These are phyloP conservation scores for Saccopteryx bilineata DNA, from an alignment of 2,113 vertebrate genomes.

Conservation along the genomic window DNA sequence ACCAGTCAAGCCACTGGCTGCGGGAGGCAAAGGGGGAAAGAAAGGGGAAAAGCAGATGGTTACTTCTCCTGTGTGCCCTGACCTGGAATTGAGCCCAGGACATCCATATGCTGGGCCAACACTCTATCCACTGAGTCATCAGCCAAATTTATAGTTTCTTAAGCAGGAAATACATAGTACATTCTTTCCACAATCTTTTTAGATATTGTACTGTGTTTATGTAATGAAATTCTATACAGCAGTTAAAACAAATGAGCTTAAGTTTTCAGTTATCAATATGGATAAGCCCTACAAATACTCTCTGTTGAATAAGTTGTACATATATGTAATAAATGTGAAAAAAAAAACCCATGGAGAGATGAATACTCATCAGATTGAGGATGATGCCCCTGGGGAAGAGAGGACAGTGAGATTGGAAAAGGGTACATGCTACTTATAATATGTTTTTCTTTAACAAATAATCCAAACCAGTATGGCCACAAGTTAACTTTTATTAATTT, in stretches of 20 bases:
- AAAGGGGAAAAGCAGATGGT: too few species aligned
- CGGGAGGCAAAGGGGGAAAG: too few species aligned
- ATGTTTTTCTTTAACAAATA: constrained; percentile 9
- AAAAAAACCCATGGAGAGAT: not conserved
- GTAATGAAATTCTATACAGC: not conserved
- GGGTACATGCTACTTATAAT: not conserved
- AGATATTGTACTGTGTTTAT: not conserved
- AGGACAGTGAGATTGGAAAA: not conserved
- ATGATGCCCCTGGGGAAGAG: not conserved
- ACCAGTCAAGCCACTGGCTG: too few species aligned
- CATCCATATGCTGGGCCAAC: too few species aligned
- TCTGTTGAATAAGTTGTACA: not conserved
- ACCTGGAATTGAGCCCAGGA: too few species aligned
- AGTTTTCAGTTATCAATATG: not conserved
- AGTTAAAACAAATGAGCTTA: constrained; percentile 41
- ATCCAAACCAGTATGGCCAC: not conserved
- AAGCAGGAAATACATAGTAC: not conserved
- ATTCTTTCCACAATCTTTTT: not conserved
- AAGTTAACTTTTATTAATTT: constrained; percentile 31
- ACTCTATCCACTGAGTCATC: too few species aligned
- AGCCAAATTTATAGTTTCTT: not conserved
- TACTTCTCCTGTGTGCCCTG: too few species aligned
- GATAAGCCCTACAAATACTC: not conserved
- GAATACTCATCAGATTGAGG: constrained; percentile 7
- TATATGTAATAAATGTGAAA: constrained; percentile 45